Conservation (phyloP, 2,113 vertebrate species). For the Phyllopteryx taeniolatus region DNA sequence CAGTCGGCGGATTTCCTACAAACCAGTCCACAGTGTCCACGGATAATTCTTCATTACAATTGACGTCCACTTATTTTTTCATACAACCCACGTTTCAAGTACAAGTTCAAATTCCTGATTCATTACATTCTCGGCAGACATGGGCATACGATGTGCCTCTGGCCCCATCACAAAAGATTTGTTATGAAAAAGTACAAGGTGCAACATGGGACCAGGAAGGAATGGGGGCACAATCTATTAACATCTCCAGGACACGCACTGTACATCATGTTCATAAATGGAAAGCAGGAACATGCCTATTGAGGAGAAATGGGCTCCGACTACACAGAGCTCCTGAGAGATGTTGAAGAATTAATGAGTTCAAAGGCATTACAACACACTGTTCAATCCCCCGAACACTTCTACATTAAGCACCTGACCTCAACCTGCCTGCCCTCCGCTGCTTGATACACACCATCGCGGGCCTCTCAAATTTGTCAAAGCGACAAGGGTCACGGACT, state of each 20-base stretch:
- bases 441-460: conserved; percentile 6
- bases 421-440: conserved; percentile 9
- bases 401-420: conserved; percentile 26
- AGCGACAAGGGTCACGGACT: conserved; percentile 25
- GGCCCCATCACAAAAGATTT: background rate
- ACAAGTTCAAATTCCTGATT: background rate
- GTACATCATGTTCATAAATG: background rate
- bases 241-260: background rate
- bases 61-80: background rate
- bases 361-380: conserved; percentile 22
- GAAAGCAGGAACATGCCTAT: background rate
- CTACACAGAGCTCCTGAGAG: conserved; percentile 10
- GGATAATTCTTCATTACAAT: no score
- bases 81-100: background rate
- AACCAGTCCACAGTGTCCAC: no score
- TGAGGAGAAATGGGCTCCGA: conserved; percentile 1
- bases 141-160: background rate
- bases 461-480: conserved; percentile 27
- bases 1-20: no score
- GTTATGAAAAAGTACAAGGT: background rate
- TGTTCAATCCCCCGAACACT: conserved; percentile 3
- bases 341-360: conserved; percentile 25
- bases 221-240: background rate
- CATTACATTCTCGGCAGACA: background rate
- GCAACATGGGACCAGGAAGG: background rate